Base-by-base conservation (phyloP, 2,888 invertebrate species). In the Bursaphelenchus okinawaensis region DNA sequence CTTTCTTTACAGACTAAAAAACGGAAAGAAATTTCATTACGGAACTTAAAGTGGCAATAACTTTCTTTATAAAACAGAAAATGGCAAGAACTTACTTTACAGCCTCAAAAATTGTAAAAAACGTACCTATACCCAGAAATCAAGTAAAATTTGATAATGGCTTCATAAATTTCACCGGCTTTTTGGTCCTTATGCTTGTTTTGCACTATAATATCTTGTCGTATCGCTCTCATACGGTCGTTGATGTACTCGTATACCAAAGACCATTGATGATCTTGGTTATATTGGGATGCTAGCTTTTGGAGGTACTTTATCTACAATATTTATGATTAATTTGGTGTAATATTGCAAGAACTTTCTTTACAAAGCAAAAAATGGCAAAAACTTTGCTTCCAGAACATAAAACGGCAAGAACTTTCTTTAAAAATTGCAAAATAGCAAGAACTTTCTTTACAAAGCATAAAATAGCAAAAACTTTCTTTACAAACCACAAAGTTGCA, bases 181-280 rank as follows among this genome's bases (percentile, higher is more conserved):
- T 20, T 59, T 3, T n/a, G 24, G 19, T 20, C 20, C 4, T 59
- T 50, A 26, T 51, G 24, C 56, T 62, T 27, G n/a, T 63, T 23
- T 29, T 67, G 67, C 19, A 67, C 54, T 16, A 63, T 68, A 23
- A 67, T 20, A 24, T 67, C 67, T 31, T 68, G 68, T 8, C 67
- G 69, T 27, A 67, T 27, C 7, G 67, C 70, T 12, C 67, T 62
- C 24, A 69, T 51, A 16, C 67, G 67, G 22, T 67, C 67, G 1
- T 23, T 28, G 4, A 67, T 20, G 67, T 69, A 67, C n/a, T 65
- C 59, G 40, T 67, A 67, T 9, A 55, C 29, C 23, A 55, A 26
- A 7, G 66, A 59, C 67, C 67, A 67, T 19, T 52, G 67, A 4
- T 20, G 19, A 20, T 22, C 29, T 59, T 9, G 19, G 2, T 16